Percentiles rank a stretch among this genome's conserved stretches.
phyloP scores from a whole-genome alignment of 2,797 vertebrate species.

The Mycteria americana region DNA sequence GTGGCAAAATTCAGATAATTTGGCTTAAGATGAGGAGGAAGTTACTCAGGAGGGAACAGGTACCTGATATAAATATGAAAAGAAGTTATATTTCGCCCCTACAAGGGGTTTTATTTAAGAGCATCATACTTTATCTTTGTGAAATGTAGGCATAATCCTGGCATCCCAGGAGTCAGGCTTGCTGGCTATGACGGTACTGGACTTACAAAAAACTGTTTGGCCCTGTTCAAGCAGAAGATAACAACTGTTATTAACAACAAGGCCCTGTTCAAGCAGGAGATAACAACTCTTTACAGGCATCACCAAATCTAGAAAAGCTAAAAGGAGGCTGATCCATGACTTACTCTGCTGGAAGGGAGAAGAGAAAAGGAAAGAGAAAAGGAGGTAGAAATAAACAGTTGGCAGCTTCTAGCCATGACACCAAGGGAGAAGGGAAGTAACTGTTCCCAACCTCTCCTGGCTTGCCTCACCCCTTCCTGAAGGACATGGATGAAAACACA shows the following conservation, averaged over 20 bases:
- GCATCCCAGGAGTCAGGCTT: background rate
- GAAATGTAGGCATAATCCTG: background rate
- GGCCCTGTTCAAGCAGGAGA: background rate
- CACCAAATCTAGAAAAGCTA: background rate
- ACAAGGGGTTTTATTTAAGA: background rate
- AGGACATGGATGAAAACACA: background rate
- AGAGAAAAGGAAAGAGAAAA: background rate
- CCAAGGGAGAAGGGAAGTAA: background rate
- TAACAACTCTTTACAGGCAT: background rate
- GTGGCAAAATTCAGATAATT: background rate
- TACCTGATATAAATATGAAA: background rate
- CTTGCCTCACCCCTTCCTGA: background rate
- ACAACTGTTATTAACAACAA: background rate
- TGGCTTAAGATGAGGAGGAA: background rate
- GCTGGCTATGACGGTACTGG: rapidly evolving
- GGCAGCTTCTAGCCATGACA: background rate
- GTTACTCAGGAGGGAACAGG: background rate
- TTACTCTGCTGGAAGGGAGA: background rate
- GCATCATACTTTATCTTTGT: background rate
- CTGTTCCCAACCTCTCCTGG: background rate
- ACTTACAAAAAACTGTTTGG: background rate
- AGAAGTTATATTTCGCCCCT: background rate
- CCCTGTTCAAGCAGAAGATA: background rate
- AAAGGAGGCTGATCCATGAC: background rate
- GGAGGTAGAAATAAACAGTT: background rate